Percentiles rank a stretch among this genome's conserved stretches.
Evolutionary conservation across 2,797 vertebrate species (phyloP).

Genomic region (Percopsis omiscomaycus): DNA sequence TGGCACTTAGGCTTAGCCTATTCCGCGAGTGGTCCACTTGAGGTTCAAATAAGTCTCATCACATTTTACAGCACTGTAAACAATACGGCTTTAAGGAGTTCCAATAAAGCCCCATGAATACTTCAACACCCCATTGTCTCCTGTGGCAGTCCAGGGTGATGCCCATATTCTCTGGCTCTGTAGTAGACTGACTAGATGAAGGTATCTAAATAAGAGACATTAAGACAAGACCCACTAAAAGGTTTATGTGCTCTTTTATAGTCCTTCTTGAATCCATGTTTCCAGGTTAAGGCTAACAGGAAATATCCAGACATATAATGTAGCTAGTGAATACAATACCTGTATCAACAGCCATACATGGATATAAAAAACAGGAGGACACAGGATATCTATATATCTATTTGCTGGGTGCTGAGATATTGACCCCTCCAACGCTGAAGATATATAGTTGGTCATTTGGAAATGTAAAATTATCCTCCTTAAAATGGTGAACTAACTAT

Average conservation of each 20-base stretch:
- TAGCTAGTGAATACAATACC: no score
- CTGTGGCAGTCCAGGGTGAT: slow-evolving; percentile 34
- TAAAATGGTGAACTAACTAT: no score
- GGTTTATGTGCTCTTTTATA: slow-evolving; percentile 28
- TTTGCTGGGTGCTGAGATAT: no score
- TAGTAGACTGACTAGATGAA: slow-evolving; percentile 39
- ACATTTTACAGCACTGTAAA: slow-evolving; percentile 18
- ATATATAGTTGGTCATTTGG: no score
- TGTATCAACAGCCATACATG: no score
- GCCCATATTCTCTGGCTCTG: slow-evolving; percentile 41
- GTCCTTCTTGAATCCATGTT: not conserved
- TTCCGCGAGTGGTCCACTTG: slow-evolving; percentile 22
- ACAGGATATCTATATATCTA: no score
- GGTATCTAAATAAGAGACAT: slow-evolving; percentile 30
- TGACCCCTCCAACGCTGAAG: no score
- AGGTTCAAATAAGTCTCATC: slow-evolving; percentile 24
- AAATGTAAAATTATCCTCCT: no score
- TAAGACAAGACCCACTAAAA: slow-evolving; percentile 32
- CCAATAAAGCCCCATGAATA: slow-evolving; percentile 35
- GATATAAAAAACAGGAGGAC: no score
- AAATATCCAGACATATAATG: no score
- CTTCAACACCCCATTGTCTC: slow-evolving; percentile 17
- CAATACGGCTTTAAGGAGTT: slow-evolving; percentile 31
- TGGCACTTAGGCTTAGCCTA: slow-evolving; percentile 8
- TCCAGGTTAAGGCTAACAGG: no score